Evolutionary conservation across 1,140 invertebrate genomes (phyloP).

Genomic region (Neuroterus valhalla): DNA sequence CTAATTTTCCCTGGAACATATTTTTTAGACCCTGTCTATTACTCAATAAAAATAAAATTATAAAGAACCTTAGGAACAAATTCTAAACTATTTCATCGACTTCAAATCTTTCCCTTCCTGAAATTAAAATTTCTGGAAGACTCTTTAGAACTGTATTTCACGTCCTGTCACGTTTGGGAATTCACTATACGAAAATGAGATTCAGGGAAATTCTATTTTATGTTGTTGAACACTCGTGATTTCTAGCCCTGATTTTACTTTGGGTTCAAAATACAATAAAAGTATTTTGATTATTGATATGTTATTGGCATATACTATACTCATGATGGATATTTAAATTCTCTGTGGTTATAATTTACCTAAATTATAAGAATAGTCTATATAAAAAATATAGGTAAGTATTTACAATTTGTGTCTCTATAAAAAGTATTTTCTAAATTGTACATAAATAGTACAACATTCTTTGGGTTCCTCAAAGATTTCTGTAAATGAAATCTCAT

Average conservation of each 20-base stretch:
- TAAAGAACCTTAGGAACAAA: background rate
- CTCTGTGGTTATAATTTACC: background rate
- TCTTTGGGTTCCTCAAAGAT: background rate
- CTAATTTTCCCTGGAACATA: background rate
- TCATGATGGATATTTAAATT: background rate
- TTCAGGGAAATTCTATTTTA: slow-evolving; percentile 14
- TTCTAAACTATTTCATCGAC: background rate
- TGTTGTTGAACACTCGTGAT: slow-evolving; percentile 4
- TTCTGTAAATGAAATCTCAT: background rate
- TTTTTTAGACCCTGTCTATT: background rate
- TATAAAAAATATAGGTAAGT: background rate
- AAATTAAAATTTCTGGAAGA: background rate
- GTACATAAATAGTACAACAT: background rate
- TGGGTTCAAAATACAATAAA: background rate
- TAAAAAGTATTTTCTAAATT: background rate
- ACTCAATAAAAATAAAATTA: background rate
- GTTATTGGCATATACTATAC: background rate
- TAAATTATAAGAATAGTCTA: background rate
- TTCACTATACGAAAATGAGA: slow-evolving; percentile 3
- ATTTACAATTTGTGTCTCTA: slow-evolving; percentile 6
- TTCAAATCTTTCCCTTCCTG: background rate
- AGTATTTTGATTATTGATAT: background rate
- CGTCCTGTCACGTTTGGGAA: background rate
- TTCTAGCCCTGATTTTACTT: slow-evolving; percentile 1
- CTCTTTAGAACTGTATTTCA: background rate